phyloP scores from a whole-genome alignment of 1,140 invertebrate species.

The Thalassaphorura encarpata region DNA sequence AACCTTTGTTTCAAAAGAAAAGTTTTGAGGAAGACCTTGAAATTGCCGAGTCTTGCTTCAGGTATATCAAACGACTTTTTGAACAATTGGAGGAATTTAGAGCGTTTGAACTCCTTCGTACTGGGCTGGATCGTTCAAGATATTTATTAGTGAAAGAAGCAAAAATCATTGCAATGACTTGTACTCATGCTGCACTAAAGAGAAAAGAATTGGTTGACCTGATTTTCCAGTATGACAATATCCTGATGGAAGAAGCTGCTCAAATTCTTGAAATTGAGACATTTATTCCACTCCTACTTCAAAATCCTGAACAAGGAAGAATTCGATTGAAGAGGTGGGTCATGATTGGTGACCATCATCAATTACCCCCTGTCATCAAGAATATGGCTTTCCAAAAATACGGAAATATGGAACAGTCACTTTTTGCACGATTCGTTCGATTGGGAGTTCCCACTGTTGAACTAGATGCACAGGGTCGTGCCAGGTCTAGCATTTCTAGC shows the following conservation, averaged over 20 bases:
- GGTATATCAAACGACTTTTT: slow-evolving; percentile 92
- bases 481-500: slow-evolving; percentile 81
- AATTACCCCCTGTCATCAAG: slow-evolving; percentile 97
- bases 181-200: slow-evolving; percentile 97
- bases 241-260: slow-evolving; percentile 98
- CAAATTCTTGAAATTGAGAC: slow-evolving; percentile 99
- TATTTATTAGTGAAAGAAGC: slow-evolving; percentile 97
- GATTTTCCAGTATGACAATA: slow-evolving; percentile 97
- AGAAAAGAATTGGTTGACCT: slow-evolving; percentile 91
- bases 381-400: slow-evolving; percentile 99
- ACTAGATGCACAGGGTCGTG: slow-evolving; percentile 93
- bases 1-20: slow-evolving; percentile 76
- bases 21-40: slow-evolving; percentile 78
- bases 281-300: slow-evolving; percentile 93
- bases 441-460: slow-evolving; percentile 94
- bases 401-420: slow-evolving; percentile 98
- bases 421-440: slow-evolving; percentile 92
- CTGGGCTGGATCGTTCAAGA: slow-evolving; percentile 80
- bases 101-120: slow-evolving; percentile 91
- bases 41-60: slow-evolving; percentile 86
- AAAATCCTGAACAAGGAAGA: slow-evolving; percentile 92
- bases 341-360: slow-evolving; percentile 99
- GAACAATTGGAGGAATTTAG: slow-evolving; percentile 95
- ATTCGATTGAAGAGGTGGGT: slow-evolving; percentile 98
- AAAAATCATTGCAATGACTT: slow-evolving; percentile 99